These are phyloP conservation scores for Danio kyathit DNA, from an alignment of 2,797 vertebrate genomes.

Conservation along the genomic window DNA sequence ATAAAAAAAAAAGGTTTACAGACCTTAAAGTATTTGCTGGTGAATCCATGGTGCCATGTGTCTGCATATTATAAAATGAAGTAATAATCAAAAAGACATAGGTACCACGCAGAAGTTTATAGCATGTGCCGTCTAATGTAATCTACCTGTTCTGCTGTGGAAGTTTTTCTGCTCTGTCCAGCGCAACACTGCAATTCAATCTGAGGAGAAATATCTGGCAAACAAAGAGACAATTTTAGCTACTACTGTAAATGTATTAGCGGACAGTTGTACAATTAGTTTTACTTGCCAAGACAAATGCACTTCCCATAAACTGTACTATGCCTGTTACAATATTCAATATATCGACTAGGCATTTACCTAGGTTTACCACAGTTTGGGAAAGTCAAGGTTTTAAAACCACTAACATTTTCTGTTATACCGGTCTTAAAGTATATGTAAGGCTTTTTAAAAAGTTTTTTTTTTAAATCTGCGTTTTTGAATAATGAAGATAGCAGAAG, in stretches of 20 bases:
- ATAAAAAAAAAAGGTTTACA: not conserved
- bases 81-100: not conserved
- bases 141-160: conserved; percentile 1
- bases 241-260: not conserved
- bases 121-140: not conserved
- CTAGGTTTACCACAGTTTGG: no score
- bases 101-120: no score
- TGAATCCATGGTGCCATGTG: not conserved
- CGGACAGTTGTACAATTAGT: not conserved
- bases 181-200: not conserved
- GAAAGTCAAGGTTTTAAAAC: no score
- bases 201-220: conserved; percentile 27
- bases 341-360: no score
- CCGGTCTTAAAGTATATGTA: no score
- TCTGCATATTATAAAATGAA: not conserved
- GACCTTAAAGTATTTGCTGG: conserved; percentile 17
- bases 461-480: no score
- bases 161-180: not conserved
- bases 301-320: no score
- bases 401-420: no score
- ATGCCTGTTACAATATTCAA: no score
- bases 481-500: no score
- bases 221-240: not conserved
- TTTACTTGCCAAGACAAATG: not conserved
- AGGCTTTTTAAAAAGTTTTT: no score